Evolutionary conservation across 2,797 vertebrate species (phyloP), one percentile per base, ranked within the genome.

Genomic region (Microctenopoma stevenorrisi): DNA sequence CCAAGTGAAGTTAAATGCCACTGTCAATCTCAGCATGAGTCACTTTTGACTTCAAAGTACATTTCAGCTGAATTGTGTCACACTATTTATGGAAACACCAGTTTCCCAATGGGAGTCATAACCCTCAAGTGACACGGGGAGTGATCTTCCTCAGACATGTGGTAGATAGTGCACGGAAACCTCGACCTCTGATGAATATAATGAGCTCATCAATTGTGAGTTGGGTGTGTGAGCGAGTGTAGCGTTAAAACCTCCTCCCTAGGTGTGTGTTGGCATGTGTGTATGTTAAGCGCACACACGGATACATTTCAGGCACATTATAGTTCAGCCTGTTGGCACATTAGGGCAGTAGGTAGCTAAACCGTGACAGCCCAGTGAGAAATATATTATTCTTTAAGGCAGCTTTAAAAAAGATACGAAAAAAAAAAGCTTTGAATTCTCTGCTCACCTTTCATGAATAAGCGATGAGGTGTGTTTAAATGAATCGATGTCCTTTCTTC

Each of bases 1-100:
- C 72, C 88, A 73, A 81, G 74, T 66, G 67, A 74, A 84, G 84
- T 88, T 86, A 94, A 94, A 93, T 91, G 90, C 86, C 87, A 78
- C 87, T 82, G 89, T 91, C 92, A 93, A 86, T 93, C 91, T 86
- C 57, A 13, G 16, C 66, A 40, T 55, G 62, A 70, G 70, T 79
- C 78, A 66, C 52, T 73, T 71, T 73, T 68, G 61, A 74, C 78
- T 78, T 84, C 69, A 82, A 74, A 84, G 81, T 72, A 80, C 66
- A 62, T 75, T 82, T 80, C 76, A 67, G 64, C 64, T 63, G 59
- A 85, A 53, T 67, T 72, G 2, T 47, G 71, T 78, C 65, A 53
- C 56, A 25, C 77, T 88, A 83, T 89, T 90, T 82, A 75, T 82
- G 74, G 84, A 83, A 66, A 78, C 65, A 56, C 53, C 44, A 1